A percentile compares a stretch with the other conserved stretches of the same genome.
phyloP scores from a whole-genome alignment of 2,113 vertebrate genomes.

The Deroptyus accipitrinus region DNA sequence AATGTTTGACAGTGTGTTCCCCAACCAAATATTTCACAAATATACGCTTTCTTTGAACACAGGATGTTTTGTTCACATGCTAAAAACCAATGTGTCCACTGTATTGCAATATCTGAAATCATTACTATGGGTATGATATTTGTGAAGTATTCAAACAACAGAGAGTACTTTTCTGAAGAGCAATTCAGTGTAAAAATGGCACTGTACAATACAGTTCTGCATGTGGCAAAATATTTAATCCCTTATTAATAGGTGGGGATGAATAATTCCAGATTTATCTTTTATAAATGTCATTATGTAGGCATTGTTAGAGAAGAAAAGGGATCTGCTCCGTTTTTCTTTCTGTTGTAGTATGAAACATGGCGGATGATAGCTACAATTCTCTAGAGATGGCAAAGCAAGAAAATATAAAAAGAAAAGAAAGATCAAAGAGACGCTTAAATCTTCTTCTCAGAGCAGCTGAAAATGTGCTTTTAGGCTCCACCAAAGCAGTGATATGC shows the following conservation, averaged over 20 bases:
- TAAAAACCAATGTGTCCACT: neutral
- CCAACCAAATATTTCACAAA: neutral
- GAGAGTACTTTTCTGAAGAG: neutral
- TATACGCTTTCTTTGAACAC: neutral
- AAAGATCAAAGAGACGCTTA: neutral
- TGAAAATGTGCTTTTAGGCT: neutral
- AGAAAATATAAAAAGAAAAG: neutral
- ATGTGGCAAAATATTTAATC: neutral
- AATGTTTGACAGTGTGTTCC: accelerated
- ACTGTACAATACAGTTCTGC: neutral
- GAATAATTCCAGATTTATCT: neutral
- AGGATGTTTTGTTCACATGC: neutral
- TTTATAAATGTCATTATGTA: neutral
- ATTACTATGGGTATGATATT: neutral
- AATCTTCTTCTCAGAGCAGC: neutral
- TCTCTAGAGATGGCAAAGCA: neutral
- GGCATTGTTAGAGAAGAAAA: neutral
- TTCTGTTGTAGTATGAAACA: neutral
- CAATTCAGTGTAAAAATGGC: neutral
- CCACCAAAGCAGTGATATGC: neutral
- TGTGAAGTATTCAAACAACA: neutral
- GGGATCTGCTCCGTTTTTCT: neutral
- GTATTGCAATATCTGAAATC: neutral
- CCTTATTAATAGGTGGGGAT: neutral
- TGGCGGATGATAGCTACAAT: neutral